These are phyloP conservation scores for Sesamia inferens DNA, from an alignment of 2,888 invertebrate species.

Conservation along the genomic window DNA sequence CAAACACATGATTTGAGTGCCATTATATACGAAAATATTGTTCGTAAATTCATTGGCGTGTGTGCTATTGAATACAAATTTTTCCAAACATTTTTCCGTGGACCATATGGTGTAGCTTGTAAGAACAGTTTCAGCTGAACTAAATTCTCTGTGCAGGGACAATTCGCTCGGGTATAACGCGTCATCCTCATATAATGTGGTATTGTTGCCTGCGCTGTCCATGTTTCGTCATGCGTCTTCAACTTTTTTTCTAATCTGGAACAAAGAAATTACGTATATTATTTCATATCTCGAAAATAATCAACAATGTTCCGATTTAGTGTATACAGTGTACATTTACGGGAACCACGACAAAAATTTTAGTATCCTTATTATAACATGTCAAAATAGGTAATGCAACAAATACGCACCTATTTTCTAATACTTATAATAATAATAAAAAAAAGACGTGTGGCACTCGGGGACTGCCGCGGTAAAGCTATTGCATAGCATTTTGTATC, in stretches of 20 bases:
- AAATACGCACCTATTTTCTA: not conserved
- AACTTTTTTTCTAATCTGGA: conserved; percentile 73
- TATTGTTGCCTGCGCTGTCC: conserved; percentile 86
- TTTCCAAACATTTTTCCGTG: conserved; percentile 79
- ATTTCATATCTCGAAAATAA: conserved; percentile 3
- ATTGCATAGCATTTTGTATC: too few species aligned
- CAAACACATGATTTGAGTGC: conserved; percentile 82
- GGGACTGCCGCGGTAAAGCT: too few species aligned
- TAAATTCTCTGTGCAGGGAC: conserved; percentile 72
- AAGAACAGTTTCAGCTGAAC: conserved; percentile 65
- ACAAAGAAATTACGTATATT: conserved; percentile 66
- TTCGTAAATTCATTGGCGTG: conserved; percentile 71
- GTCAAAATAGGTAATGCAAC: not conserved
- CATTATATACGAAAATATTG: conserved; percentile 76
- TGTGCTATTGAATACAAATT: conserved; percentile 74
- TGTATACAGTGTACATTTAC: too few species aligned
- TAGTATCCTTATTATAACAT: not conserved
- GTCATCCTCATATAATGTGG: conserved; percentile 83
- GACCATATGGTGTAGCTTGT: conserved; percentile 75
- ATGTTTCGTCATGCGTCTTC: conserved; percentile 86
- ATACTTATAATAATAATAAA: too few species aligned
- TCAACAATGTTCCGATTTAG: too few species aligned
- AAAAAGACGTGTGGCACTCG: too few species aligned
- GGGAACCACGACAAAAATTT: not conserved
- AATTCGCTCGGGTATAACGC: conserved; percentile 72